Percentiles rank a stretch among this genome's conserved stretches.
phyloP scores from a whole-genome alignment of 35 echinoderm and acorn worm species.

The Diadema setosum region DNA sequence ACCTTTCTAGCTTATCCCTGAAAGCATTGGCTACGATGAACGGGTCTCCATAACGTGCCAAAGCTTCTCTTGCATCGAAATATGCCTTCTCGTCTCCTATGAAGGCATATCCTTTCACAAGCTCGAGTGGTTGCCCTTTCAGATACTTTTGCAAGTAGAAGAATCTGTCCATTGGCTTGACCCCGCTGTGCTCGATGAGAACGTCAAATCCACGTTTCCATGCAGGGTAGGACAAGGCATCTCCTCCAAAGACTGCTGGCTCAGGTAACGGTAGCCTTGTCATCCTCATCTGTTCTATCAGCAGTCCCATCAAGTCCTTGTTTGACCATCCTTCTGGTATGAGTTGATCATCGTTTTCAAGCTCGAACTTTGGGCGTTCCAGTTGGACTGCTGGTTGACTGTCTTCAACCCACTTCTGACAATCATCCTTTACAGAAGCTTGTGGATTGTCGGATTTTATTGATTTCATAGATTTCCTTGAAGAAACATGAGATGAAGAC shows the following conservation, averaged over 20 bases:
- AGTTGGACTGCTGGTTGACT: background rate
- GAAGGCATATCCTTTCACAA: background rate
- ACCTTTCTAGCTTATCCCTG: slow-evolving; percentile 41
- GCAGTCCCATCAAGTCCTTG: no score
- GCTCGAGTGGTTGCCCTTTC: background rate
- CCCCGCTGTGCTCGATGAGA: background rate
- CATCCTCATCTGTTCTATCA: background rate
- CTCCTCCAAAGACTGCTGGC: background rate
- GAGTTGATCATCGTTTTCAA: background rate
- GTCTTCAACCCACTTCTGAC: background rate
- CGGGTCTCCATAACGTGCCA: slow-evolving; percentile 54
- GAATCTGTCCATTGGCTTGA: background rate
- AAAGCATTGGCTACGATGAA: slow-evolving; percentile 59
- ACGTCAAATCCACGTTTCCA: background rate
- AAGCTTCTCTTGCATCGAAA: background rate
- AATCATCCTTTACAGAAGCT: background rate
- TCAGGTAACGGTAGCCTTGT: background rate
- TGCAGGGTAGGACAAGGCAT: background rate
- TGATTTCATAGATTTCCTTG: background rate
- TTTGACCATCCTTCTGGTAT: background rate
- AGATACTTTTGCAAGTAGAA: background rate
- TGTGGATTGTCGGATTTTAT: no score
- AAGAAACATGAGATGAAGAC: background rate
- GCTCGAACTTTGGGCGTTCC: background rate
- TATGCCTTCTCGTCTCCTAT: background rate